phyloP scores from a whole-genome alignment of 2,797 vertebrate species.

The Cossypha dichroa region DNA sequence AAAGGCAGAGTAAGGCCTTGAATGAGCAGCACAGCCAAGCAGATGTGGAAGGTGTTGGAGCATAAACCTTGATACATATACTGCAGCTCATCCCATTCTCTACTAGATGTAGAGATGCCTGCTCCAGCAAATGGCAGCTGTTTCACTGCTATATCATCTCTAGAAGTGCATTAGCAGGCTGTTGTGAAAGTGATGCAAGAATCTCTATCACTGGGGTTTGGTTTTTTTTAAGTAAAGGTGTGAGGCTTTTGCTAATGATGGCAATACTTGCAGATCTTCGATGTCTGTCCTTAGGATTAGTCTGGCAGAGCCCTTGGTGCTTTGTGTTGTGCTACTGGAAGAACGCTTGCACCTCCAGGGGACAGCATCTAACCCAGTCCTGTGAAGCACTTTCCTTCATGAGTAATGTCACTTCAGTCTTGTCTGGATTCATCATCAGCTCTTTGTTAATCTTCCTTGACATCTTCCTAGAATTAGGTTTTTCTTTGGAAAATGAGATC shows the following conservation, averaged over 20 bases:
- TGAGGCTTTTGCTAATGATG: not conserved
- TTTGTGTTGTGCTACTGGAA: not conserved
- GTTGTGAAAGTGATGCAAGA: not conserved
- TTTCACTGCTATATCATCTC: not conserved
- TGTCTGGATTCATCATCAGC: not conserved
- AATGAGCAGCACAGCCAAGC: not conserved
- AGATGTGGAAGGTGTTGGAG: not conserved
- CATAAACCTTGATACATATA: not conserved
- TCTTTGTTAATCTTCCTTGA: not conserved
- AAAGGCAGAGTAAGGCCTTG: not conserved
- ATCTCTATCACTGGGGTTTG: not conserved
- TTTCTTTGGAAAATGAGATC: not conserved
- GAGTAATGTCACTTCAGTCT: not conserved
- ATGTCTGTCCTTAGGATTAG: not conserved
- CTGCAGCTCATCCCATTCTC: not conserved
- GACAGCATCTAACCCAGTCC: not conserved
- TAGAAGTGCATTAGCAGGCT: not conserved
- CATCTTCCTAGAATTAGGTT: not conserved
- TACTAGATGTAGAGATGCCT: not conserved
- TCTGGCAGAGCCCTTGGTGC: not conserved
- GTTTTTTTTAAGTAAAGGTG: not conserved
- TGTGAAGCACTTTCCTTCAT: not conserved
- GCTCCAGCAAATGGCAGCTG: not conserved
- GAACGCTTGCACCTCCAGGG: not conserved
- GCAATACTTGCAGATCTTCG: not conserved